Conservation (phyloP, 2,797 vertebrate species). For the Galago senegalensis region DNA sequence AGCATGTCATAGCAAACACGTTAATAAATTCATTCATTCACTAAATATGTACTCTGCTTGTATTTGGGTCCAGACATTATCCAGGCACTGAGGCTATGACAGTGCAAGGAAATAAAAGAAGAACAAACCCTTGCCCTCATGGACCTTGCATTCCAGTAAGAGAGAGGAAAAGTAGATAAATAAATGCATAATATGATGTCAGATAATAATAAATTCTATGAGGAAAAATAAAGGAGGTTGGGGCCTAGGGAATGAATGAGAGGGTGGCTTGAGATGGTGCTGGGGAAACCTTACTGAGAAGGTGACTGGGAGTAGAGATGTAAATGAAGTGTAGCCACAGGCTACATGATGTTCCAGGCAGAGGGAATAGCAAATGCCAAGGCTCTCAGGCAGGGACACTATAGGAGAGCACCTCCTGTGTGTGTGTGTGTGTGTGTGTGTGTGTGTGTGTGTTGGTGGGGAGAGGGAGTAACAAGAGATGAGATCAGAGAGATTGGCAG, state of each 20-base stretch:
- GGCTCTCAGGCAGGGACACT: background rate
- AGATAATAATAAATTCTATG: background rate
- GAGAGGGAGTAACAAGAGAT: background rate
- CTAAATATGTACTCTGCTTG: background rate
- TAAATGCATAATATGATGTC: background rate
- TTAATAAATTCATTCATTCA: slow-evolving; percentile 7
- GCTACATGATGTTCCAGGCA: background rate
- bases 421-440: background rate
- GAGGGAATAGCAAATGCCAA: background rate
- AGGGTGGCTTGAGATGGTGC: background rate
- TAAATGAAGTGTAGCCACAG: background rate
- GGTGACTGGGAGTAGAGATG: background rate
- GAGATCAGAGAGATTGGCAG: background rate
- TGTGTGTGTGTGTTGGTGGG: background rate
- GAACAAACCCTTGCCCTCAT: background rate
- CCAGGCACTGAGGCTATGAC: background rate
- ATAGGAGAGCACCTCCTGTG: background rate
- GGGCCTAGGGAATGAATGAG: background rate
- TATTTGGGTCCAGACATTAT: background rate
- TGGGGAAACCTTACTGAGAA: background rate
- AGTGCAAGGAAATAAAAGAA: background rate
- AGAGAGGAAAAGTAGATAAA: background rate
- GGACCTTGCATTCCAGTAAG: background rate
- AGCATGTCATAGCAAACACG: background rate
- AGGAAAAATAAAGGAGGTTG: background rate